Conservation (phyloP, 2,113 vertebrate genomes). For the Hippopotamus amphibius region DNA sequence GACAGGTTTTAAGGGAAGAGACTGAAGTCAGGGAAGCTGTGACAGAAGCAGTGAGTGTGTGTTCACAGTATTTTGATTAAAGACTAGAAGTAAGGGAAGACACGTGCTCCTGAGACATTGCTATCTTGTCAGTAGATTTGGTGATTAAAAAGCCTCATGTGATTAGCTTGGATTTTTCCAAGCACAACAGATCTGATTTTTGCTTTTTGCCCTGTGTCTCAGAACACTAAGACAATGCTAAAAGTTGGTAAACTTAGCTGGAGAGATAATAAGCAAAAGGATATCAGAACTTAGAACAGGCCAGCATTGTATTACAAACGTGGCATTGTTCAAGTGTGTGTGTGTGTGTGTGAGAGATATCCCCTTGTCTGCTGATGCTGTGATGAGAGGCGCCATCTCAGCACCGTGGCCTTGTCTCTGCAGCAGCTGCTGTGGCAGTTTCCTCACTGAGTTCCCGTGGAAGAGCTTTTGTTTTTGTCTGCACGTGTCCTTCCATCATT, state of each 20-base stretch:
- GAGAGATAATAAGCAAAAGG: background rate
- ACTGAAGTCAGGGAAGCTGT: background rate
- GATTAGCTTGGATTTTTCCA: background rate
- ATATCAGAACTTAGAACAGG: background rate
- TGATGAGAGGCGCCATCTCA: background rate
- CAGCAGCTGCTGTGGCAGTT: constrained; percentile 6
- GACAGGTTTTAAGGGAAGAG: background rate
- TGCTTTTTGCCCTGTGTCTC: background rate
- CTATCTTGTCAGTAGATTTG: background rate
- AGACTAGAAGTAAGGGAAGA: background rate
- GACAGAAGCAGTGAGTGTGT: background rate
- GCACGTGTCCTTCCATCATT: background rate
- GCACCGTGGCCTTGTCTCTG: background rate
- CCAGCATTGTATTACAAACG: background rate
- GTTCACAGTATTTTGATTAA: background rate
- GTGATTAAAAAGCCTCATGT: background rate
- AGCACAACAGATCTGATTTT: background rate
- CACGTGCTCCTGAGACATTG: background rate
- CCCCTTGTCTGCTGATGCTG: constrained; percentile 34
- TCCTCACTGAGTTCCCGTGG: background rate
- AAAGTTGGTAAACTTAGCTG: background rate
- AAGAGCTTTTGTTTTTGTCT: constrained; percentile 36
- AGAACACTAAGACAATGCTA: background rate
- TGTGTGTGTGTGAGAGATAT: background rate
- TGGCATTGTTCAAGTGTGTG: background rate